A percentile compares a stretch with the other conserved stretches of the same genome.
phyloP scores from a whole-genome alignment of 2,797 vertebrate species.

The Dendrocincla fuliginosa region DNA sequence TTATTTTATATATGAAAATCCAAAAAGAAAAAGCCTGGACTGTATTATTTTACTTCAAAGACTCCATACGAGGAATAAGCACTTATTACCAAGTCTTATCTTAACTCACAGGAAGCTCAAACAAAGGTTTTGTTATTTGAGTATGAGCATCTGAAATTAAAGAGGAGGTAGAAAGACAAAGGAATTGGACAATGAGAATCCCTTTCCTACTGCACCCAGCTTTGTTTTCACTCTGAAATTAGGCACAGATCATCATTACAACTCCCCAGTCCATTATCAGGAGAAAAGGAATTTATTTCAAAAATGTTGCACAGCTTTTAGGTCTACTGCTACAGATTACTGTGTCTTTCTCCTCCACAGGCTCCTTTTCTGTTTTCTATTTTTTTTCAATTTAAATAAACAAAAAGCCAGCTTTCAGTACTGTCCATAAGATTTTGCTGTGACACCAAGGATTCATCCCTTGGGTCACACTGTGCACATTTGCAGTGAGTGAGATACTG shows the following conservation, averaged over 20 bases:
- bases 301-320: not conserved
- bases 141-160: not conserved
- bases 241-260: not conserved
- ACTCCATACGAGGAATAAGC: not conserved
- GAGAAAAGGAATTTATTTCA: not conserved
- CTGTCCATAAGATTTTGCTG: not conserved
- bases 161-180: not conserved
- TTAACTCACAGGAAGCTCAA: slow-evolving; percentile 9
- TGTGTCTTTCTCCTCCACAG: not conserved
- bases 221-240: not conserved
- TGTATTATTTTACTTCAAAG: slow-evolving; percentile 4
- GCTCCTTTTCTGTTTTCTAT: not conserved
- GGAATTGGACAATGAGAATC: not conserved
- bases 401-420: not conserved
- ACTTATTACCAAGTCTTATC: not conserved
- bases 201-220: not conserved
- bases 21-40: not conserved
- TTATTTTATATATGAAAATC: not conserved
- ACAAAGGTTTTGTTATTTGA: not conserved
- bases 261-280: not conserved
- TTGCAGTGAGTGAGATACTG: not conserved
- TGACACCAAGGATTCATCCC: not conserved
- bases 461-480: not conserved
- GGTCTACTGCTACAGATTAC: not conserved
- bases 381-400: not conserved